phyloP scores from a whole-genome alignment of 92 coral and sea anemone genomes.

The Desmophyllum pertusum region DNA sequence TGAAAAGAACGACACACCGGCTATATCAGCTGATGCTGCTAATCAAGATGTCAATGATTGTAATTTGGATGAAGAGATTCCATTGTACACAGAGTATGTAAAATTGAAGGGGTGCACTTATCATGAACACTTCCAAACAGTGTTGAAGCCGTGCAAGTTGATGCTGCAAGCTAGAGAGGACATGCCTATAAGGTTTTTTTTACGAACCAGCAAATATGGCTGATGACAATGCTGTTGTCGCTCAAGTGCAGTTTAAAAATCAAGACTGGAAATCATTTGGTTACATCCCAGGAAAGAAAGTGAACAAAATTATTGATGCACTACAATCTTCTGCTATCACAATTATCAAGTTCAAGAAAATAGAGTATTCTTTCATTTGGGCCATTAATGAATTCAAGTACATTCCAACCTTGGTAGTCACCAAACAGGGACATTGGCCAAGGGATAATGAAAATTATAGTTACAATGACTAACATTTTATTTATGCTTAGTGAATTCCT shows the following conservation, averaged over 20 bases:
- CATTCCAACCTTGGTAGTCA: not conserved
- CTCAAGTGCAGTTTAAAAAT: not conserved
- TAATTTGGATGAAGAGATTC: not conserved
- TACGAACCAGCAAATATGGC: not conserved
- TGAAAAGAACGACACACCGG: too few species aligned
- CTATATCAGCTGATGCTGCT: too few species aligned
- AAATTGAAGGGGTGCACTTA: not conserved
- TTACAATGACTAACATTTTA: slow-evolving; percentile 10
- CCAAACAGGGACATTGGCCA: not conserved
- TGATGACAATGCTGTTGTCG: not conserved
- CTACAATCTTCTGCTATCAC: not conserved
- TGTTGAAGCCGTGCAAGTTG: not conserved
- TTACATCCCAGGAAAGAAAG: not conserved
- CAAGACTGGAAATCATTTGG: not conserved
- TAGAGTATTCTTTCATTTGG: not conserved
- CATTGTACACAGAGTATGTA: not conserved
- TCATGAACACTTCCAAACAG: not conserved
- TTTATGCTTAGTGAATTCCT: too few species aligned
- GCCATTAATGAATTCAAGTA: not conserved
- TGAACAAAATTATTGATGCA: not conserved
- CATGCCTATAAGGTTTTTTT: too few species aligned
- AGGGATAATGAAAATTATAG: not conserved
- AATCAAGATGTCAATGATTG: not conserved
- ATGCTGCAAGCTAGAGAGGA: not conserved
- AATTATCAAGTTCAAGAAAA: not conserved